Evolutionary conservation across 2,113 vertebrate genomes (phyloP).

Genomic region (Oophaga pumilio): DNA sequence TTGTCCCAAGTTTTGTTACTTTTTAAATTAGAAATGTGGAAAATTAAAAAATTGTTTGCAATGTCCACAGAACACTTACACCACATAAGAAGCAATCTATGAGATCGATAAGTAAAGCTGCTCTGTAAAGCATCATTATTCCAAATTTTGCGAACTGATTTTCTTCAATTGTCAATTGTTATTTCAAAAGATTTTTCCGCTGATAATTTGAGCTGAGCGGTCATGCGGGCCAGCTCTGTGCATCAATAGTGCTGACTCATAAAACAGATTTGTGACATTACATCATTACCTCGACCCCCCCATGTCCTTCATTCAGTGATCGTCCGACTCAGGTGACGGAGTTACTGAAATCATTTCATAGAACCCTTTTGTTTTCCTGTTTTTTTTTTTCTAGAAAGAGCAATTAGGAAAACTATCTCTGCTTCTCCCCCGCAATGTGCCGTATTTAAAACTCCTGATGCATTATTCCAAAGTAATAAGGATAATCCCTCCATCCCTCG

Average conservation of each 20-base stretch:
- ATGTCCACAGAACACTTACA: not conserved
- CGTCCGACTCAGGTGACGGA: not conserved
- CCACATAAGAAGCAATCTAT: not conserved
- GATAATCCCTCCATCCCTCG: not conserved
- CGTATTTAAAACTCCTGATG: not conserved
- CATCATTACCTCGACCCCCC: not conserved
- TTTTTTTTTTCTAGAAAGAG: not conserved
- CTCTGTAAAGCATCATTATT: not conserved
- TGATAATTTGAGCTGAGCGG: not conserved
- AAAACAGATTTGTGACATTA: not conserved
- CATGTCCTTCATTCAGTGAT: not conserved
- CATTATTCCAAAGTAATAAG: not conserved
- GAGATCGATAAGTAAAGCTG: not conserved
- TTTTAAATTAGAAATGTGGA: not conserved
- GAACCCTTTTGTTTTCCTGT: not conserved
- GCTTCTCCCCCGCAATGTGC: not conserved
- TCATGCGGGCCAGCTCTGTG: not conserved
- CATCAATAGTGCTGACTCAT: not conserved
- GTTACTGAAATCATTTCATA: not conserved
- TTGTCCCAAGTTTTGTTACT: not conserved
- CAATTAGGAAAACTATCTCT: constrained; percentile 1
- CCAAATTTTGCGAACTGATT: not conserved
- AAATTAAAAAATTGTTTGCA: not conserved
- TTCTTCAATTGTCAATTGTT: not conserved
- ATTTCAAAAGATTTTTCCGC: not conserved